Evolutionary conservation across 1,140 invertebrate genomes (phyloP), one percentile per base, ranked within the genome.

Genomic region (Temnothorax curvispinosus): DNA sequence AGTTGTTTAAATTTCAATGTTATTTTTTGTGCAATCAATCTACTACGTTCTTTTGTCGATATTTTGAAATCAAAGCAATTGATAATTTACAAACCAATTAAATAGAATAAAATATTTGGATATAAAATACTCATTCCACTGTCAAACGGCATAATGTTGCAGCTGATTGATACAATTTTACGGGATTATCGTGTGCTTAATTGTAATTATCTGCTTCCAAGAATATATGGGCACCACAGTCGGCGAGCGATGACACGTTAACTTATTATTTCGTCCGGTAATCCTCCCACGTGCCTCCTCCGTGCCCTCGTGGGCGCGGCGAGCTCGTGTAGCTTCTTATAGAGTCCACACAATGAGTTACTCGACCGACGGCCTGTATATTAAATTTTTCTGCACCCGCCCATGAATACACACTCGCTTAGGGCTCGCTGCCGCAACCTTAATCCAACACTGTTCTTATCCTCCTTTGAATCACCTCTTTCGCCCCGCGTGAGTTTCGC

Each of bases 331-430:
- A 27, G 56, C 54, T 65, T 87, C 35, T 71, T 81, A 69, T 69
- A 41, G 35, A 81, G 47, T 52, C 13, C 18, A 21, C 38, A 44
- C 38, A 44, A 76, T 13, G 56, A 64, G 41, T 85, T 67, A 60
- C 52, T 72, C 38, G 54, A 32, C 35, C 64, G 50, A 52, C 50
- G 13, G 6, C 35, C 56, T 52, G 52, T 88, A 78, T 88, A 88
- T 88, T 86, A 88, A 88, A 86, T 86, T 88, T 72, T 86, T 78
- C 69, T 27, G 27, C 69, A 78, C 27, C 54, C 38, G 52, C 74
- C 44, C 72, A 65, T 88, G 85, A 87, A 84, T 67, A 75, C 54
- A 54, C 38, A 64, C 80, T 74, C 65, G 72, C 47, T 88, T 65
- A 77, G 38, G 35, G 72, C 47, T 38, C 27, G 54, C n/a, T 56